These are phyloP conservation scores for Camponotus vicinus DNA, from an alignment of 1,140 invertebrate species.

Conservation along the genomic window DNA sequence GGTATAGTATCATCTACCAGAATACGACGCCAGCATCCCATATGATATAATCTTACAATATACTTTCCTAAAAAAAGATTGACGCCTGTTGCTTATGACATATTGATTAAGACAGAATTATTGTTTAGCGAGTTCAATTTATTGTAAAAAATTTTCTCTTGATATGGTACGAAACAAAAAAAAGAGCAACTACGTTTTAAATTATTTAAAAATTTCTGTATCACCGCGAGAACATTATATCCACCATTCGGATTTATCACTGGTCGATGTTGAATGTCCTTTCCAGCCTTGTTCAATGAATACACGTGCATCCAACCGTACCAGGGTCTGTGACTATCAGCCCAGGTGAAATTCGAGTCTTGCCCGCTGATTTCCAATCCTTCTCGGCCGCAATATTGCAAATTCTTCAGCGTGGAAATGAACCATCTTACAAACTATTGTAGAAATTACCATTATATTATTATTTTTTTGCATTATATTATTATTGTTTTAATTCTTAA, in stretches of 20 bases:
- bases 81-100: not conserved
- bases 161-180: no score
- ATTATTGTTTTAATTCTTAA: no score
- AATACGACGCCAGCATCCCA: conserved; percentile 77
- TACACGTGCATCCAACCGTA: conserved; percentile 78
- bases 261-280: conserved; percentile 61
- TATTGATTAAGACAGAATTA: not conserved
- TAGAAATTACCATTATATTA: conserved; percentile 46
- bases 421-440: conserved; percentile 75
- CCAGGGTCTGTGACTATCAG: conserved; percentile 66
- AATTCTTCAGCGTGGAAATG: conserved; percentile 71
- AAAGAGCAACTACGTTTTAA: not conserved
- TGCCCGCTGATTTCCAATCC: conserved; percentile 73
- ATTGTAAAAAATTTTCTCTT: no score
- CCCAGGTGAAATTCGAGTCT: conserved; percentile 71
- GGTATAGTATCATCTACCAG: conserved; percentile 76
- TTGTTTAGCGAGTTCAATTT: no score
- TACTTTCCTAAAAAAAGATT: conserved; percentile 72
- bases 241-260: conserved; percentile 71
- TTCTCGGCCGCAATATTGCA: conserved; percentile 73
- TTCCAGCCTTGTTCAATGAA: conserved; percentile 76
- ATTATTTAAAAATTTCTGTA: not conserved
- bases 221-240: not conserved
- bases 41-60: conserved; percentile 71
- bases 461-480: not conserved